Base-by-base conservation (phyloP, 2,888 invertebrate species). In the Dynastes hyllus region DNA sequence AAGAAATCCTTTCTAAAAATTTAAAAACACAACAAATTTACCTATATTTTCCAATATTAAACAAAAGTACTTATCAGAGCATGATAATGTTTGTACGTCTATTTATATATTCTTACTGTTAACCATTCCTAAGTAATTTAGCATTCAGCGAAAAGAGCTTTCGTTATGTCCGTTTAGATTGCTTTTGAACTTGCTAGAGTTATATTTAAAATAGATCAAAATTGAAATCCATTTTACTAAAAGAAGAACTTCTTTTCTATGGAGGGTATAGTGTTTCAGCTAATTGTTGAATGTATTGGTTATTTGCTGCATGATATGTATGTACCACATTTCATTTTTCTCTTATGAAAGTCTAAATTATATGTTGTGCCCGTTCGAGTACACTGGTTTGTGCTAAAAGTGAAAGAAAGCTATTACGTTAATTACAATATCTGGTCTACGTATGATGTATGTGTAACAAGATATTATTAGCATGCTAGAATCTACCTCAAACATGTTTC, bases 331-430 rank as follows among this genome's bases (percentile, higher is more conserved):
- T 58, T 22, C 6, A 58, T 58, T 58, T 58, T 58, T 58, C 55
- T 22, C 53, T 58, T 22, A 22, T 58, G 45, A 45, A 45, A 45
- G 45, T 9, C 6, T 16, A 58, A 58, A 58, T 16, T 16, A 58
- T 22, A 58, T 5, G 22, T 58, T 58, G 6, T 8, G 22, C 9
- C 4, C 22, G 22, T 58, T 58, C 55, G 6, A 58, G n/a, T 22
- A 22, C 22, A 27, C 5, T 58, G 8, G 55, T 58, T 58, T 58
- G 55, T 22, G 22, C 22, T 58, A 58, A 58, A 58, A 58, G 55
- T 58, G 55, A 58, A 58, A 58, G 55, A 58, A 58, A 58, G 22
- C 55, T 22, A 22, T 58, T 58, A 58, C 55, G 22, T 8, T 58
- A 58, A 58, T 58, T 58, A 58, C 22, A 58, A 58, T 58, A 58